A percentile compares a stretch with the other conserved stretches of the same genome.
Evolutionary conservation across 2,888 invertebrate genomes (phyloP).

Genomic region (Tetheella fluctuosa): DNA sequence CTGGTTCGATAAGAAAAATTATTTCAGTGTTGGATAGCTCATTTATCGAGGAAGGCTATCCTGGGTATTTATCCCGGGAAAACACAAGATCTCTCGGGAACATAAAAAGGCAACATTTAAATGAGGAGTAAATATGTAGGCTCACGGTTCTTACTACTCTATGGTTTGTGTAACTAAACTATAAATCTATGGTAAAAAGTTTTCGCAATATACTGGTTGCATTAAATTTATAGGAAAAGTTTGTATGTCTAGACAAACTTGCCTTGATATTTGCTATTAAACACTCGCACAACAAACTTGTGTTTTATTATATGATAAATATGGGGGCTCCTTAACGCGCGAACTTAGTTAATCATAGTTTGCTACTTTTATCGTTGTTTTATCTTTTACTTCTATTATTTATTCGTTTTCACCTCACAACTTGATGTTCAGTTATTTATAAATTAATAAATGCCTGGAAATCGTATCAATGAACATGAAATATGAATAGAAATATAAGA

Average conservation of each 20-base stretch:
- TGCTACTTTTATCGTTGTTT: constrained; percentile 6
- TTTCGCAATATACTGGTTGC: constrained; percentile 42
- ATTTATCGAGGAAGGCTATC: too few relatives aligned
- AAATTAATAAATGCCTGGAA: too few relatives aligned
- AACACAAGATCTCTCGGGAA: too few relatives aligned
- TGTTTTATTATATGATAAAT: constrained; percentile 2
- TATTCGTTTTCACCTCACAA: not conserved
- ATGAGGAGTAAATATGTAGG: too few relatives aligned
- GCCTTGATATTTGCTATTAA: constrained; percentile 36
- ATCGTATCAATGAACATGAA: too few relatives aligned
- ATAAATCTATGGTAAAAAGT: constrained; percentile 32
- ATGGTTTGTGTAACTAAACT: not conserved
- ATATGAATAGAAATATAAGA: too few relatives aligned
- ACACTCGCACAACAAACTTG: constrained; percentile 30
- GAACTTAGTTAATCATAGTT: constrained; percentile 6
- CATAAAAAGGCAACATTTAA: too few relatives aligned
- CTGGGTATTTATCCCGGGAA: too few relatives aligned
- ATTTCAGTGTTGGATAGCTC: too few relatives aligned
- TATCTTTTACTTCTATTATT: not conserved
- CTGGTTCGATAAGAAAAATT: too few relatives aligned
- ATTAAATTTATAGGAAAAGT: constrained; percentile 65
- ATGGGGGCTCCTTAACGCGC: not conserved
- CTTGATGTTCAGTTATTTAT: not conserved
- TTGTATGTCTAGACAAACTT: constrained; percentile 43
- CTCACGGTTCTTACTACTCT: too few relatives aligned